Base-by-base conservation (phyloP, 2,113 vertebrate genomes). In the Suricata suricatta region DNA sequence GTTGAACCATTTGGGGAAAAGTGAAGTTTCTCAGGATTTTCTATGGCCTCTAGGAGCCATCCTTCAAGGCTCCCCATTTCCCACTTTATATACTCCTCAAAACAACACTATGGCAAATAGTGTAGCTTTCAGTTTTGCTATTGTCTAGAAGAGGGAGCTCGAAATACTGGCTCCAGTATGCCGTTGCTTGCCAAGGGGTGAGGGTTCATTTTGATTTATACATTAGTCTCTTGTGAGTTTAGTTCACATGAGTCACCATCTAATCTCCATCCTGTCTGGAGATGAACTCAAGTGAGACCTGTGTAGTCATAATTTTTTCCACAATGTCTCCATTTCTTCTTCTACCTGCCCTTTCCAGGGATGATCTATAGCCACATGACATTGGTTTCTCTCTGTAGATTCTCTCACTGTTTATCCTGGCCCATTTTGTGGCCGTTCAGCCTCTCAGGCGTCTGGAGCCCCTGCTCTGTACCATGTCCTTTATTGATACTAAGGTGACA, bases 1-100 rank as follows among this genome's bases (percentile, higher is more conserved):
- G 25, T 11, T 52, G 52, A 33, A 68, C 23, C 31, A 13, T 2
- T 2, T 0, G 12, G n/a, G 38, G 19, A 21, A 27, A 16, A 21
- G 41, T 0, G 4, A 0, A 25, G 35, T 29, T 76, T 57, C 44
- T 69, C 27, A 64, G 81, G 57, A 35, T 10, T 71, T 57, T 38
- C 31, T 35, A 0, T 47, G 31, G n/a, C 29, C 1, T 23, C 11
- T 0, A 0, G 10, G 60, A 89, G 7, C 29, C 64, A 0, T 50
- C 54, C 29, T 57, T 80, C 71, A 68, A 52, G 66, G 8, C 14
- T 7, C 23, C 23, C 21, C 33, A 17, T 10, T 81, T 54, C 17
- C 74, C 35, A 63, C 23, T 50, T 2, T 7, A 14, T 23, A 29
- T 2, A 19, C 11, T 68, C n/a, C 88, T 57, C 21, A 47, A 54